Base-by-base conservation (phyloP, 2,113 vertebrate genomes). In the Cairina moschata region DNA sequence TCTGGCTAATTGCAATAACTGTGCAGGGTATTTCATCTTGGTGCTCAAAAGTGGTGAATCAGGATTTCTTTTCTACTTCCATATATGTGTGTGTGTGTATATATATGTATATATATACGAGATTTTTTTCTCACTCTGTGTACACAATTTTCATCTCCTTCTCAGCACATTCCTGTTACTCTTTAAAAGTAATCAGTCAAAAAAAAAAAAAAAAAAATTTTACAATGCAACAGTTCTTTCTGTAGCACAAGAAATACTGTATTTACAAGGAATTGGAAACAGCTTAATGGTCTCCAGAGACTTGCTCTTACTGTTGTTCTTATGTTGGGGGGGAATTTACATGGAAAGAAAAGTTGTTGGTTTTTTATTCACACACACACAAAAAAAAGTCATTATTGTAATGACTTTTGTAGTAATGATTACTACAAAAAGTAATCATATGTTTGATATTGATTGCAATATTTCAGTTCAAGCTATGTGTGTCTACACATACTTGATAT, bases 11-110 rank as follows among this genome's bases (percentile, higher is more conserved):
- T 2, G 0, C 22, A 73, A 68, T 14, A 23, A 18, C 29, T 48
- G 7, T 32, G 32, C 4, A 17, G 9, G 11, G 6, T 68, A 32
- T 80, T 95, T 83, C 14, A 23, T 44, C 13, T 21, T 31, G 11
- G 38, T 77, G 66, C 13, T 31, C 3, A 4, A 13, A 80, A 55
- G 4, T 0, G 0, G 4, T 1, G 2, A 86, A 40, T 81, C 5
- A 23, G 50, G 28, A 52, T 12, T 44, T 58, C 55, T 60, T 92
- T 60, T 73, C 6, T 67, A 23, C 15, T 32, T 86, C 36, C 6
- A 3, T 54, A 25, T 11, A 17, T 60, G 59, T 50, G 9, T 48
- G 18, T 46, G 46, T 48, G 20, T 48, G 9, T 46, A 20, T 46
- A 48, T 48, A 48, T 48, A 48, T 11, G 21, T 48, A 48, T 23